Percentiles rank a stretch among this genome's conserved stretches.
phyloP scores from a whole-genome alignment of 2,797 vertebrate genomes.

The Falco biarmicus region DNA sequence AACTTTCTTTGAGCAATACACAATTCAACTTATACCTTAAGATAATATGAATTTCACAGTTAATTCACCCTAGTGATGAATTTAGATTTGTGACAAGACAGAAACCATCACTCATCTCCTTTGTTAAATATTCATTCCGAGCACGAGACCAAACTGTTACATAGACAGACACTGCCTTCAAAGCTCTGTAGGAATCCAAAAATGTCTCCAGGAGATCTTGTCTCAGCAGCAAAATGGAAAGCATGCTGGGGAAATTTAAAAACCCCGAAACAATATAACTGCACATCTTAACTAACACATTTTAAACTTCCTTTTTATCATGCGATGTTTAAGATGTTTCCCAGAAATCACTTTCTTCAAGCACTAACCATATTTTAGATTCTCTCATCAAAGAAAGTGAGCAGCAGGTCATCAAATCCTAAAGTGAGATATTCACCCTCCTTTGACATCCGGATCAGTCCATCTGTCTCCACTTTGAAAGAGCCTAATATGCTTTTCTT shows the following conservation, averaged over 20 bases:
- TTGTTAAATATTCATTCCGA: conserved; percentile 69
- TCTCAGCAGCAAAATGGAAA: conserved; percentile 54
- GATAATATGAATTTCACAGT: conserved; percentile 45
- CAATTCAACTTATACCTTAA: not conserved
- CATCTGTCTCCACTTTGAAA: conserved; percentile 70
- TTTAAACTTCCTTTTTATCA: conserved; percentile 45
- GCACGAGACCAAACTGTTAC: conserved; percentile 67
- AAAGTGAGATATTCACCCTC: conserved; percentile 70
- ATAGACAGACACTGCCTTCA: conserved; percentile 67
- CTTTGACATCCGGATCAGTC: conserved; percentile 70
- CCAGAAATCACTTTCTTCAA: conserved; percentile 46
- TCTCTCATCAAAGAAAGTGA: conserved; percentile 68
- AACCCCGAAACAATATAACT: conserved; percentile 34
- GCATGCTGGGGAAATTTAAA: conserved; percentile 53
- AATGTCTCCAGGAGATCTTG: conserved; percentile 58
- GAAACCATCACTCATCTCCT: conserved; percentile 64
- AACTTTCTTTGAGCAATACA: not conserved
- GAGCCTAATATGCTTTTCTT: conserved; percentile 70
- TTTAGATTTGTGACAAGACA: conserved; percentile 55
- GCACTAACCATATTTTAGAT: conserved; percentile 62
- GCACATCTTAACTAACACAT: conserved; percentile 43
- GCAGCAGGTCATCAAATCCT: conserved; percentile 73
- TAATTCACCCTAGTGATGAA: conserved; percentile 47
- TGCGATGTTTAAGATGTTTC: conserved; percentile 30
- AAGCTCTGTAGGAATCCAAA: conserved; percentile 66